Evolutionary conservation across 2,113 vertebrate species (phyloP).

Genomic region (Porphyrio hochstetteri): DNA sequence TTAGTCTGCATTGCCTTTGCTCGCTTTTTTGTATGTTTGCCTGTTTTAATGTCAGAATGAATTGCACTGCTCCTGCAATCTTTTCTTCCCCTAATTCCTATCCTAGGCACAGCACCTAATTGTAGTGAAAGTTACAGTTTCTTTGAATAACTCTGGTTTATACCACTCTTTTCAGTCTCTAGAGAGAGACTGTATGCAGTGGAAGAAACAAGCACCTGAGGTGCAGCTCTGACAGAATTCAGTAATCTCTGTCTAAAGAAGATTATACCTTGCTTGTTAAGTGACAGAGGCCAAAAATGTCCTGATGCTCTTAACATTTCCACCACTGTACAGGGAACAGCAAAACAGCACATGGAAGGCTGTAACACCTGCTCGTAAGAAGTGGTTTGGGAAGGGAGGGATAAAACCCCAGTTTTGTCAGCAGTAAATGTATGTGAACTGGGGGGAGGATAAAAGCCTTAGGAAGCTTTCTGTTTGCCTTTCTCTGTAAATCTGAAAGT

Average conservation of each 20-base stretch:
- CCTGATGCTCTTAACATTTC: neutral
- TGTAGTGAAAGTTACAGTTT: neutral
- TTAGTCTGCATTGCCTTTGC: neutral
- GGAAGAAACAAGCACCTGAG: neutral
- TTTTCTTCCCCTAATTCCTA: neutral
- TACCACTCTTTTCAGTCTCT: neutral
- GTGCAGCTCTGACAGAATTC: neutral
- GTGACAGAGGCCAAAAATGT: neutral
- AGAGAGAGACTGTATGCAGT: neutral
- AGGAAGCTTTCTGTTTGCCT: neutral
- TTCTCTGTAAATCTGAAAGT: neutral
- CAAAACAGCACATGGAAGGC: neutral
- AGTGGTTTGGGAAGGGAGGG: neutral
- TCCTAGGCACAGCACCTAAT: neutral
- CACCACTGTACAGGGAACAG: neutral
- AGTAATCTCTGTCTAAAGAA: neutral
- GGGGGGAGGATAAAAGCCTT: neutral
- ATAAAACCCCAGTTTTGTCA: fast-evolving
- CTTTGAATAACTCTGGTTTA: neutral
- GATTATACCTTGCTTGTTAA: neutral
- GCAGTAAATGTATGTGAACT: neutral
- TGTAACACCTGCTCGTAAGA: neutral
- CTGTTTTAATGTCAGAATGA: neutral
- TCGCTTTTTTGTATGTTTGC: neutral
- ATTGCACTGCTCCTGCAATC: neutral